Conservation (phyloP, 2,797 vertebrate species). For the Simalia tracyae region DNA sequence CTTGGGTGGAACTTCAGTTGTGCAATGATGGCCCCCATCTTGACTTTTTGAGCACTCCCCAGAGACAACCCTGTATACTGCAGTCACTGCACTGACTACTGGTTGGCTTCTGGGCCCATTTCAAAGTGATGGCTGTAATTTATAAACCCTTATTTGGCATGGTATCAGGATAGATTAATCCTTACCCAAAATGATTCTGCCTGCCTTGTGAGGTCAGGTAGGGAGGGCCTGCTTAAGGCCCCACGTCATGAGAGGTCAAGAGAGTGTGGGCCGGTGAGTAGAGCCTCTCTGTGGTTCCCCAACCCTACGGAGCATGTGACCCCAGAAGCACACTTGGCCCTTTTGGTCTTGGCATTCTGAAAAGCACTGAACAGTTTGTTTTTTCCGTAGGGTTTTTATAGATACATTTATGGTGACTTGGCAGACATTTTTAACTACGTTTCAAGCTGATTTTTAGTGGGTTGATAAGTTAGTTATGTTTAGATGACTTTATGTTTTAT, state of each 20-base stretch:
- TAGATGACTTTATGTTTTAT: neutral
- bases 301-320: neutral
- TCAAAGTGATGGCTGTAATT: neutral
- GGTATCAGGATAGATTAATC: neutral
- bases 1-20: neutral
- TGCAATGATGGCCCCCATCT: neutral
- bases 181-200: neutral
- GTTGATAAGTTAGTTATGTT: neutral
- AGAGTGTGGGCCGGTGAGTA: neutral
- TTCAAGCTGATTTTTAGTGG: neutral
- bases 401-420: neutral
- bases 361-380: neutral
- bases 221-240: neutral
- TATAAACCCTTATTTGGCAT: neutral
- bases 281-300: neutral
- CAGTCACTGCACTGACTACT: neutral
- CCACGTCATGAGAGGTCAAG: neutral
- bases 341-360: neutral
- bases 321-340: neutral
- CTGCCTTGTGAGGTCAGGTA: too few relatives aligned
- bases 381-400: neutral
- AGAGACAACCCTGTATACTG: neutral
- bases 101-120: neutral
- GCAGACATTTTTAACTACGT: neutral
- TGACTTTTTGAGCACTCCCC: neutral